Conservation (phyloP, 2,888 invertebrate species). For the Pseudococcus jackbeardsleyi region DNA sequence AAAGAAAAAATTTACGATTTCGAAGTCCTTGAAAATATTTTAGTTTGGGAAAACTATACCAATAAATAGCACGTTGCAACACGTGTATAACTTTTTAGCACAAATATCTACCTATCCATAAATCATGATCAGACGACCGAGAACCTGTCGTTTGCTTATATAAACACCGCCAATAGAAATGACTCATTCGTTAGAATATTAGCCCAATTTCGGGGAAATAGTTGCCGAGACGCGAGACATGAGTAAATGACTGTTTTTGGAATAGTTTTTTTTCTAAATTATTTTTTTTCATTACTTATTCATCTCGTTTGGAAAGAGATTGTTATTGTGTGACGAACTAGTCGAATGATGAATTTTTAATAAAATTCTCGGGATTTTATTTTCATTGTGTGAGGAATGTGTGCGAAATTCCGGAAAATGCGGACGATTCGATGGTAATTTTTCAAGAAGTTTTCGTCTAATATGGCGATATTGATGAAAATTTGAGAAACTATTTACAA, state of each 20-base stretch:
- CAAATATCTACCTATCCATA: neutral
- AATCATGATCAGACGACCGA: neutral
- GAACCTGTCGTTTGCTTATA: neutral
- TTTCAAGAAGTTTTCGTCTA: too few relatives aligned
- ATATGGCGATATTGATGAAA: too few relatives aligned
- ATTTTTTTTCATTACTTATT: neutral
- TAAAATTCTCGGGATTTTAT: too few relatives aligned
- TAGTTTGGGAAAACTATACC: neutral
- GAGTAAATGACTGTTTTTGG: neutral
- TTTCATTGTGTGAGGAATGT: too few relatives aligned
- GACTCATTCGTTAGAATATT: conserved; percentile 13
- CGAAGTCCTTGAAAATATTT: conserved; percentile 8
- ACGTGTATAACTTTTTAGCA: neutral
- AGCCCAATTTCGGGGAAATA: conserved; percentile 27
- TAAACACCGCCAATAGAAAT: neutral
- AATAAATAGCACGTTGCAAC: conserved; percentile 24
- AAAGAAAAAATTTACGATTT: conserved; percentile 26
- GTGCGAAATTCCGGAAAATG: too few relatives aligned
- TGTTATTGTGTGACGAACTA: neutral
- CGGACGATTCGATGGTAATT: too few relatives aligned
- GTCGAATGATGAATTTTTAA: too few relatives aligned
- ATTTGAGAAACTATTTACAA: too few relatives aligned
- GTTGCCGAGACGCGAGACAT: neutral
- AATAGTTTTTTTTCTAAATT: neutral
- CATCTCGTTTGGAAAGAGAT: neutral